These are phyloP conservation scores for Coregonus clupeaformis DNA, from an alignment of 2,113 vertebrate species.

Conservation along the genomic window DNA sequence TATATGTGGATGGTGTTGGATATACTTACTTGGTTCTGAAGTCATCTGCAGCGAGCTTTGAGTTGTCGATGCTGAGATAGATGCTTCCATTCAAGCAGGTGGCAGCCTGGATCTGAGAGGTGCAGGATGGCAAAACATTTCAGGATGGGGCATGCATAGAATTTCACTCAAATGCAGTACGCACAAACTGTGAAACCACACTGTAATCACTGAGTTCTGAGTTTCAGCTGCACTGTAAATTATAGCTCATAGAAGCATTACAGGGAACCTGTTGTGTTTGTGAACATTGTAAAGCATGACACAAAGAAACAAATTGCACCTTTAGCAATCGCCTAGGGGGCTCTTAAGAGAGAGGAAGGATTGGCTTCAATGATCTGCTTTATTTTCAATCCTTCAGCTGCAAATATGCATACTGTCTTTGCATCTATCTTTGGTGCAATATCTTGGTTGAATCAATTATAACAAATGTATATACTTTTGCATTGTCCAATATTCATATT, in stretches of 20 bases:
- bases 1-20: neutral
- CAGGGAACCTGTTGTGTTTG: no score
- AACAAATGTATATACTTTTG: neutral
- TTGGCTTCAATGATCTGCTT: no score
- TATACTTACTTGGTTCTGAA: constrained; percentile 42
- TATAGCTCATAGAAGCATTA: no score
- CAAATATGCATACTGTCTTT: no score
- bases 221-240: neutral
- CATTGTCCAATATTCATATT: neutral
- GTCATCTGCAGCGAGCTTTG: constrained; percentile 46
- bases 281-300: neutral
- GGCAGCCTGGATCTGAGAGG: neutral
- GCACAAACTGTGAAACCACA: neutral
- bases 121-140: neutral
- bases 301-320: no score
- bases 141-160: neutral
- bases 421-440: no score
- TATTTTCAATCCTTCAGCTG: no score
- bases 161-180: neutral
- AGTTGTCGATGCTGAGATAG: constrained; percentile 29
- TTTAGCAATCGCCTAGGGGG: no score
- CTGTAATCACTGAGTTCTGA: neutral
- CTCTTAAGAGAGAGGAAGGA: no score
- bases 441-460: neutral
- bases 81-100: neutral